Base-by-base conservation (phyloP, 2,888 invertebrate species). In the Apoda limacodes region DNA sequence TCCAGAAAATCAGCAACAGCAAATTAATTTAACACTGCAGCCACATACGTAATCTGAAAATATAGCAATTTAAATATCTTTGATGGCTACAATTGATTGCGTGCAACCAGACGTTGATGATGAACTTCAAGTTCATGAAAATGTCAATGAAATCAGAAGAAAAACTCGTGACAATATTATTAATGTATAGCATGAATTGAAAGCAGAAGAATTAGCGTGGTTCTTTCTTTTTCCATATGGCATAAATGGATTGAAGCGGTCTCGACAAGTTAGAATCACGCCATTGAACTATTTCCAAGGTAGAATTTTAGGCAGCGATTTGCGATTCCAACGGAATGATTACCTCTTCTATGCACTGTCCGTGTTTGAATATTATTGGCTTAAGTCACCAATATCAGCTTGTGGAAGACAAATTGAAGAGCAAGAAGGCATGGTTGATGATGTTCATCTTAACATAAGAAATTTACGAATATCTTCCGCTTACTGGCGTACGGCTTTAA, bases 151-250 rank as follows among this genome's bases (percentile, higher is more conserved):
- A 27, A 32, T 31, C 21, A 35, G 14, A 10, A 14, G 42, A 2
- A 49, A 46, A 32, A 50, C 46, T 10, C 32, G 13, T 4, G 33
- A 40, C 24, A 45, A 47, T 30, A 47, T 46, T 25, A 44, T 46
- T 1, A 50, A 50, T 33, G 40, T 34, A 4, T 24, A 15, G 23
- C 39, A 35, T 28, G 37, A 45, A 35, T 6, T 22, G 15, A 45
- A 43, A 39, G 38, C 46, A 33, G 51, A 51, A 34, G 45, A 46
- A 37, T 46, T 46, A 19, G 33, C 45, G 1, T 50, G 49, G 46
- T 53, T 24, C 25, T 13, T 32, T 32, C 30, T 49, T 11, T 46
- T 52, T 30, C 51, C 48, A 7, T 32, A 39, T 28, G 48, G 46
- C 4, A 32, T 15, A 12, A 44, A 45, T 34, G 43, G 49, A 13